Percentiles rank a stretch among this genome's conserved stretches.
phyloP scores from a whole-genome alignment of 2,113 vertebrate species.

The Cryptotis parvus region DNA sequence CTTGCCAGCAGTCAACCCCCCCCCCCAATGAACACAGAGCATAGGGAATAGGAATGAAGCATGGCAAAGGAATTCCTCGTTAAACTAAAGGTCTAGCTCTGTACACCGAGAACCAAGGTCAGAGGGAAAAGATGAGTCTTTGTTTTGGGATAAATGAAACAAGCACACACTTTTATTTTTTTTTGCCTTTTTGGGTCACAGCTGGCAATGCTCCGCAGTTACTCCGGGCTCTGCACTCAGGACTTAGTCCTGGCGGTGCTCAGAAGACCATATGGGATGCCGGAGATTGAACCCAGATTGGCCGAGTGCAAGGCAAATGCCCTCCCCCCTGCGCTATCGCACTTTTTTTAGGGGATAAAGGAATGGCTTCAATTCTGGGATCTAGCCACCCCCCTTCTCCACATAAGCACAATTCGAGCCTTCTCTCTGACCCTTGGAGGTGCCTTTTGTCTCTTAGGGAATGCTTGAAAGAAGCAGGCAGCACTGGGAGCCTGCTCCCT shows the following conservation, averaged over 20 bases:
- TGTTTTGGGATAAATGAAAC: too few species aligned
- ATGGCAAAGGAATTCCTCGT: neutral
- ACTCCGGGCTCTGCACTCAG: too few species aligned
- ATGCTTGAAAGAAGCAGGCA: neutral
- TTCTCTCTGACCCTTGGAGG: neutral
- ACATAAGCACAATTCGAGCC: slow-evolving; percentile 18
- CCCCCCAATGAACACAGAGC: neutral
- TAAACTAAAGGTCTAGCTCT: neutral
- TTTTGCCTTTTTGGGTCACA: too few species aligned
- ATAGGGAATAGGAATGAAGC: neutral
- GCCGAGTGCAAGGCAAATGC: too few species aligned
- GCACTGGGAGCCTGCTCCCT: neutral
- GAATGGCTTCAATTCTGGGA: neutral
- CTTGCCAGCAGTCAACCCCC: neutral
- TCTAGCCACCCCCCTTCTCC: neutral
- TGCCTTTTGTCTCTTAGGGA: neutral
- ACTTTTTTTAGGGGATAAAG: neutral
- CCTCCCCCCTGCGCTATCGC: too few species aligned
- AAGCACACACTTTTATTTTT: too few species aligned
- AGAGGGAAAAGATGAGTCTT: neutral
- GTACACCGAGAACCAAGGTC: neutral
- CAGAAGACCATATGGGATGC: too few species aligned
- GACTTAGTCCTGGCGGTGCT: too few species aligned
- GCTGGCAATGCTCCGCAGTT: too few species aligned
- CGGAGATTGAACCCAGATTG: too few species aligned